phyloP scores from a whole-genome alignment of 2,888 invertebrate species.

The Augiades crinisus region DNA sequence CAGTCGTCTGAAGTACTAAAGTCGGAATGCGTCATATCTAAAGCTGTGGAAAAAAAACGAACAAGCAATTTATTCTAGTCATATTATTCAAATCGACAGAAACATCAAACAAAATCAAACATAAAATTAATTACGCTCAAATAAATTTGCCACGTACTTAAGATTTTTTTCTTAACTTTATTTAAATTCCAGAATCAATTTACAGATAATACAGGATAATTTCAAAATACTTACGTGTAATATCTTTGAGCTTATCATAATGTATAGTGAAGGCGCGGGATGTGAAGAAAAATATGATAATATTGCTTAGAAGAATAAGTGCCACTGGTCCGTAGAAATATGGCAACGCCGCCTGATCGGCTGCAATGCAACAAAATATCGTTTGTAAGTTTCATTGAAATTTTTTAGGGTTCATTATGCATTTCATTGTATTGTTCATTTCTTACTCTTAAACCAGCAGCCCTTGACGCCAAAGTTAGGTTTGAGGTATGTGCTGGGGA shows the following conservation, averaged over 20 bases:
- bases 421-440: no score
- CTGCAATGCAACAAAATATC: slow-evolving; percentile 53
- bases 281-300: slow-evolving; percentile 78
- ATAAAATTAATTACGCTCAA: no score
- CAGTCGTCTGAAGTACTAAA: slow-evolving; percentile 71
- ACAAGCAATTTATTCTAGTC: no score
- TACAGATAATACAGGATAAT: no score
- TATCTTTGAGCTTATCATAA: slow-evolving; percentile 74
- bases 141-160: no score
- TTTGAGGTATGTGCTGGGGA: slow-evolving; percentile 81
- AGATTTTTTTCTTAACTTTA: no score
- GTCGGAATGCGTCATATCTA: slow-evolving; percentile 68
- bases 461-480: slow-evolving; percentile 80
- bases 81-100: no score
- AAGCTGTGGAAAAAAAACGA: slow-evolving; percentile 46
- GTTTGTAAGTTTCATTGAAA: no score
- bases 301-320: slow-evolving; percentile 74
- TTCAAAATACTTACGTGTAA: slow-evolving; percentile 60
- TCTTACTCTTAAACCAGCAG: slow-evolving; percentile 84
- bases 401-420: no score
- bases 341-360: slow-evolving; percentile 79
- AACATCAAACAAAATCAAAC: no score
- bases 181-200: no score
- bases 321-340: slow-evolving; percentile 84
- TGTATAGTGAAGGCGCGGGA: slow-evolving; percentile 75